A percentile compares a stretch with the other conserved stretches of the same genome.
Evolutionary conservation across 2,113 vertebrate species (phyloP).

Genomic region (Trogon surrucura): DNA sequence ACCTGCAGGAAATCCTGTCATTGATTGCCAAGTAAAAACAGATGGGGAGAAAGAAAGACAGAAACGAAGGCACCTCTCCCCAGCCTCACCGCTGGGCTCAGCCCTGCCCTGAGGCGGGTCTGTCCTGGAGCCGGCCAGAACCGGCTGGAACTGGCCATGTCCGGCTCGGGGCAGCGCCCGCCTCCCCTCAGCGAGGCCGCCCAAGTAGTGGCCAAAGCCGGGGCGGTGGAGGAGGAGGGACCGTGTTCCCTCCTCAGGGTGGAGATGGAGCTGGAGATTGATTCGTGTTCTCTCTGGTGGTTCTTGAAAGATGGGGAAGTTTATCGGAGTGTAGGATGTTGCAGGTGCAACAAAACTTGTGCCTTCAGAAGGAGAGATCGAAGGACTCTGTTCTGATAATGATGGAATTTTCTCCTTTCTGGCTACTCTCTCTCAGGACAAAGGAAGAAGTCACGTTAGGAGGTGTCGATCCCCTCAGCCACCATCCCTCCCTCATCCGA

Average conservation of each 20-base stretch:
- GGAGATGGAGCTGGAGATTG: background rate
- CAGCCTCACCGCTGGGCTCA: background rate
- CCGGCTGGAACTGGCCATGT: rapidly evolving
- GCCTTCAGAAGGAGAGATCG: background rate
- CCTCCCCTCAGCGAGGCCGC: background rate
- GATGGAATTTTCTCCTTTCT: background rate
- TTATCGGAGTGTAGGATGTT: background rate
- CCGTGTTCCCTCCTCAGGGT: rapidly evolving
- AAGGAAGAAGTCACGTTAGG: background rate
- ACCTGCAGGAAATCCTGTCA: background rate
- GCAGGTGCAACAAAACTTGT: background rate
- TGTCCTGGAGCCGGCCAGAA: rapidly evolving
- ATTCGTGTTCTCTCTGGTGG: background rate
- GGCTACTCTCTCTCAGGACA: background rate
- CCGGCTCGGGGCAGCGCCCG: rapidly evolving
- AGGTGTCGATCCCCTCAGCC: background rate
- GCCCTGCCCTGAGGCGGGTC: rapidly evolving
- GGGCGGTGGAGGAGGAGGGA: background rate
- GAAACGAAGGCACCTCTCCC: rapidly evolving
- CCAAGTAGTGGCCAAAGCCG: no score
- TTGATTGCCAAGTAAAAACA: background rate
- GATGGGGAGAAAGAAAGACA: background rate
- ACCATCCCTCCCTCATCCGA: no score
- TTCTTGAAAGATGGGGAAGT: background rate
- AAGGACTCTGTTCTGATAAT: background rate